Base-by-base conservation (phyloP, 2,113 vertebrate species). In the Muntiacus muntjak region DNA sequence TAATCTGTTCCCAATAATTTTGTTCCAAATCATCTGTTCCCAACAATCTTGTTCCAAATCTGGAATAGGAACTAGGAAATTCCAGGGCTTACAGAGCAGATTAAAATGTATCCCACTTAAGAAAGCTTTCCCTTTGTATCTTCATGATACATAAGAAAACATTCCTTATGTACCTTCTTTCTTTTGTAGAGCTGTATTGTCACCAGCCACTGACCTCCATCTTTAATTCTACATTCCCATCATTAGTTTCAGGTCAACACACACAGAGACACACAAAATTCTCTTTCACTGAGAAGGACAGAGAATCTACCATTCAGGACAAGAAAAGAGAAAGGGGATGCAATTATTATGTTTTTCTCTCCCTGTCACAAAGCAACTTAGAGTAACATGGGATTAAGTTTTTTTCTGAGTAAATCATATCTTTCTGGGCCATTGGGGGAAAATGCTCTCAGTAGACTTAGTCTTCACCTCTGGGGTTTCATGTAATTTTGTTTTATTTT, bases 401-500 rank as follows among this genome's bases (percentile, higher is more conserved):
- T 40, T 40, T 86, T 67, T 16, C 79, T 92, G 36, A 67, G 87
- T 92, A 95, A 97, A 92, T 45, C 64, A 26, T 45, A 45, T 64
- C 36, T 55, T 97, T 88, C 76, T 12, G 83, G 45, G n/a, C 12
- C 58, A 81, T 5, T 60, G 16, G 33, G 19, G n/a, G 8, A 11
- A 40, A 71, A 88, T 36, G 19, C 19, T 86, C 64, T 88, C 26
- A 30, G 50, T 74, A 74, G 92, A 97, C 40, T 89, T 89, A 85
- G 90, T 95, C 64, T 45, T 76, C 5, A 91, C 12, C 17, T 85
- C 55, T 85, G 86, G 57, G 92, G 25, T 87, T 88, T 67, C 54
- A 71, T 78, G 55, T 74, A 95, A 87, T 96, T 92, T 94, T 92
- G 33, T 95, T 94, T 93, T 85, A 78, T 74, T 89, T 98, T 89